Percentiles rank a stretch among this genome's conserved stretches.
Conservation (phyloP, 2,888 invertebrate species). For the Drosophila mulleri region DNA sequence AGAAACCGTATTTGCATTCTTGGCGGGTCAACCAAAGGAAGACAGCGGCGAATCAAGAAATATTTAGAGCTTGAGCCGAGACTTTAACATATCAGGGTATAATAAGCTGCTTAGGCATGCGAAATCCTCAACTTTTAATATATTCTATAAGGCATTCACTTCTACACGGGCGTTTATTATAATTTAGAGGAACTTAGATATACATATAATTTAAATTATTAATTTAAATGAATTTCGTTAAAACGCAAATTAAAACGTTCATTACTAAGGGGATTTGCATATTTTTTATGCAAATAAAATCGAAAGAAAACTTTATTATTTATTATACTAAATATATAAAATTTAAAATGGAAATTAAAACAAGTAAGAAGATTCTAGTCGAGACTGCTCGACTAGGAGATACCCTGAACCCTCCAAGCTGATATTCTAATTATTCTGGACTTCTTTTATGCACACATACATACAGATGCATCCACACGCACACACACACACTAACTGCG, state of each 20-base stretch:
- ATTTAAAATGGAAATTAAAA: not conserved
- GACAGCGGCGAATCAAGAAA: not conserved
- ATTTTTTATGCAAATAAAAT: not conserved
- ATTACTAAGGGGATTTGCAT: not conserved
- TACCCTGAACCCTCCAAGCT: no score
- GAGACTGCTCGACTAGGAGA: no score
- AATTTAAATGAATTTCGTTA: not conserved
- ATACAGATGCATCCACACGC: no score
- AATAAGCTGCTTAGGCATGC: not conserved
- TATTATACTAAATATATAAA: not conserved
- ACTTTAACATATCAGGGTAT: not conserved
- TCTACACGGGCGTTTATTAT: not conserved
- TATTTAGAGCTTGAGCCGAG: not conserved
- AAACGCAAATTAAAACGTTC: not conserved
- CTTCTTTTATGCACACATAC: no score
- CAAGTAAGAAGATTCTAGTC: no score
- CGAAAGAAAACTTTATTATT: not conserved
- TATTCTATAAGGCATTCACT: not conserved
- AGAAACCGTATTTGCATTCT: constrained; percentile 15
- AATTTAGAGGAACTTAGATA: not conserved
- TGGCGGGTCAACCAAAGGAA: not conserved
- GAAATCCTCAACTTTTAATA: not conserved
- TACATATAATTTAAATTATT: not conserved
- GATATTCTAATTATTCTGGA: no score
- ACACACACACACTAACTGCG: no score